phyloP scores from a whole-genome alignment of 2,888 invertebrate species.

The Trisateles emortualis region DNA sequence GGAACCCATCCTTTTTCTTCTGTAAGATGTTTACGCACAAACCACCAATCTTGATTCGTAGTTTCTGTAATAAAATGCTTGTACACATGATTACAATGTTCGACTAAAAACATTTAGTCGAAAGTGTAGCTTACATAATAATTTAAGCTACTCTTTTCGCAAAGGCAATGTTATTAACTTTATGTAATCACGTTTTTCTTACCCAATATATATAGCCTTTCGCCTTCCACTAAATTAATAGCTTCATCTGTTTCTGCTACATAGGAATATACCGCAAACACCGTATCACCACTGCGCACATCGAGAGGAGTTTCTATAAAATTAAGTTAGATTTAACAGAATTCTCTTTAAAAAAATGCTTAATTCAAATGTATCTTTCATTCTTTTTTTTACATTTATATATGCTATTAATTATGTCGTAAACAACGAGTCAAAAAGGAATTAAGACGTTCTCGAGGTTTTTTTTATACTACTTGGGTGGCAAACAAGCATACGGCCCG shows the following conservation, averaged over 20 bases:
- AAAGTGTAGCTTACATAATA: background rate
- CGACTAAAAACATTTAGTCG: background rate
- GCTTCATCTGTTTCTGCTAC: conserved; percentile 95
- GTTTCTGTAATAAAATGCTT: conserved; percentile 85
- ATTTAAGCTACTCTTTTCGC: background rate
- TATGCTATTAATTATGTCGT: no score
- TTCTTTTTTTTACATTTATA: no score
- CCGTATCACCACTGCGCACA: conserved; percentile 91
- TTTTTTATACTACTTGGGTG: no score
- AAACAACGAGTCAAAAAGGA: no score
- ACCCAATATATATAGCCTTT: conserved; percentile 94
- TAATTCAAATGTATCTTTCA: no score
- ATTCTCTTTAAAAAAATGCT: background rate
- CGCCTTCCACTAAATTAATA: conserved; percentile 96
- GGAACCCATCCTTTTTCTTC: conserved; percentile 98
- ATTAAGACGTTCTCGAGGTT: no score
- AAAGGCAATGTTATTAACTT: no score
- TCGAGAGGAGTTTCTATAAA: conserved; percentile 76
- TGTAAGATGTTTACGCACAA: conserved; percentile 94
- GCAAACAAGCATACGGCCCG: no score
- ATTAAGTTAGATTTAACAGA: background rate
- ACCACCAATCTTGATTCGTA: conserved; percentile 97
- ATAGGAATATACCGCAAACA: conserved; percentile 94
- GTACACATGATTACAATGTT: background rate
- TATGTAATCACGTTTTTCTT: conserved; percentile 39